Evolutionary conservation across 1,140 invertebrate species (phyloP).

Genomic region (Drosophila sp.): DNA sequence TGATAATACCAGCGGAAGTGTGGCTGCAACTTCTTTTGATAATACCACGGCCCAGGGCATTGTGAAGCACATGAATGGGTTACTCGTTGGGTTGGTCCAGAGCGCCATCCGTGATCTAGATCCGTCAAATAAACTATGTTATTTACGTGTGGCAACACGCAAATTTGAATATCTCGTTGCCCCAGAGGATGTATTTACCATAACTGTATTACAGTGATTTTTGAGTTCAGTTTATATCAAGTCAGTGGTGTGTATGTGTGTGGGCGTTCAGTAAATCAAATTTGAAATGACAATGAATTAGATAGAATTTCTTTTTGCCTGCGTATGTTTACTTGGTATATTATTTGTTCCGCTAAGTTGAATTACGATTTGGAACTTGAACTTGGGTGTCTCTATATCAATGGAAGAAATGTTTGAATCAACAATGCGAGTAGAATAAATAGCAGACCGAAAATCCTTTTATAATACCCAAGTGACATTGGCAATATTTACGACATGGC

Average conservation of each 20-base stretch:
- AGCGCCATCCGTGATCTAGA: slow-evolving; percentile 75
- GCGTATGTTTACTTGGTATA: neutral
- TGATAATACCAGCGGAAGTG: slow-evolving; percentile 60
- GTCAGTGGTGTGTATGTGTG: neutral
- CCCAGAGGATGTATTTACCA: slow-evolving; percentile 75
- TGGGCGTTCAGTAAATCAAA: slow-evolving; percentile 9
- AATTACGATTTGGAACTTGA: neutral
- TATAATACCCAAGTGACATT: slow-evolving; percentile 72
- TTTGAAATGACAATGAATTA: neutral
- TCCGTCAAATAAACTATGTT: slow-evolving; percentile 64
- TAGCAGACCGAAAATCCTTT: slow-evolving; percentile 69
- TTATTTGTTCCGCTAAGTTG: slow-evolving; percentile 5
- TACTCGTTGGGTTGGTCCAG: slow-evolving; percentile 54
- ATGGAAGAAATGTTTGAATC: slow-evolving; percentile 48
- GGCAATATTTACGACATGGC: slow-evolving; percentile 81
- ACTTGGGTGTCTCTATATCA: neutral
- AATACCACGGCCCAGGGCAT: slow-evolving; percentile 75
- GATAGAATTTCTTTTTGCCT: neutral
- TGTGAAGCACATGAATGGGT: slow-evolving; percentile 64
- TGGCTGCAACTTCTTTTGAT: slow-evolving; percentile 70
- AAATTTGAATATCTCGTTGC: slow-evolving; percentile 78
- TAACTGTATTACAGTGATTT: slow-evolving; percentile 73
- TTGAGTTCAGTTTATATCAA: neutral
- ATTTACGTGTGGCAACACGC: slow-evolving; percentile 66
- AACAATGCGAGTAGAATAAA: slow-evolving; percentile 53